Evolutionary conservation across 30 jellyfish, hydroid and myxozoan genomes (phyloP), one percentile per base, ranked within the genome.

Genomic region (Sanderia malayensis): DNA sequence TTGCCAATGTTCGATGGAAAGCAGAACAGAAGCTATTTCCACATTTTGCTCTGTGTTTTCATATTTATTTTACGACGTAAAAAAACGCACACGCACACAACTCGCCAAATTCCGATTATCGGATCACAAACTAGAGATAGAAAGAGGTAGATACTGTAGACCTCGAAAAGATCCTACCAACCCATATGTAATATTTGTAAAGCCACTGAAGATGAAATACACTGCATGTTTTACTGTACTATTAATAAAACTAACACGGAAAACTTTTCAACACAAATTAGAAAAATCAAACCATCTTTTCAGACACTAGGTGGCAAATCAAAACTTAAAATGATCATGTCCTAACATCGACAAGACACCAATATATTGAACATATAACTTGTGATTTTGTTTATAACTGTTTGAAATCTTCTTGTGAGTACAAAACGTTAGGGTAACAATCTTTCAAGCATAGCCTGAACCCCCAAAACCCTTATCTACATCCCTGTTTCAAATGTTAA

Each of bases 111-210:
- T 41, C 55, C 55, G 55, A 15, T 41, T 41, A 41, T 41, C 55
- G 55, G 55, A 41, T 41, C 55, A 41, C 55, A 41, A 41, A 41
- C 55, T 41, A 41, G 55, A 41, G 55, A 41, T 41, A 41, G 55
- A 41, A 41, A 6, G 55, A 41, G 55, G 55, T 41, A 41, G 55
- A 41, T 41, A 41, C 55, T 41, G 55, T 41, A 41, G 55, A 41
- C 55, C 55, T 41, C 8, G 55, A 41, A 41, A 41, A 41, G 55
- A 41, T 41, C 55, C 55, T 41, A 41, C 15, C 55, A 15, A 41
- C 55, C 11, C 55, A 41, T 41, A 41, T 41, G 55, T 41, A 41
- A 41, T 41, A 41, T 41, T 41, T 41, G 55, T 41, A 41, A 41
- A 41, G 55, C 15, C 55, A 41, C 55, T 41, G 55, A 41, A 41